Evolutionary conservation across 2,113 vertebrate species (phyloP), one percentile per base, ranked within the genome.

Genomic region (Papio anubis): DNA sequence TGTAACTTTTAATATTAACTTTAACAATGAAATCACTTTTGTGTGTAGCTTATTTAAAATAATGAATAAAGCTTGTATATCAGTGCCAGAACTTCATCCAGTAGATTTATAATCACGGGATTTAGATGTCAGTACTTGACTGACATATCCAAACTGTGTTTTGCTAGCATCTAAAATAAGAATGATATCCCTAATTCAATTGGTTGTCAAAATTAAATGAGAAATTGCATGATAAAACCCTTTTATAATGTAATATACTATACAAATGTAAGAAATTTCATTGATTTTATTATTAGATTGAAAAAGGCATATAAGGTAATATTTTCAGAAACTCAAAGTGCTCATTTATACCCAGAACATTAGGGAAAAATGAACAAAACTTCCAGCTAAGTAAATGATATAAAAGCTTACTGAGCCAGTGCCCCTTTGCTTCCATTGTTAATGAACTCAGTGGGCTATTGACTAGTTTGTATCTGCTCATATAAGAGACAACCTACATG

Each of bases 341-440:
- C 61, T 96, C 92, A 81, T 96, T 97, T 95, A 87, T 55, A 96
- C 12, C 85, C 14, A 93, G 59, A 18, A 50, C 35, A 86, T 95
- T 89, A 89, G 35, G 50, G 72, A n/a, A 87, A 91, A 76, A 30
- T 89, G n/a, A 96, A 75, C 55, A 94, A 95, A 90, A 75, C 40
- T 84, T 59, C 64, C 70, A 64, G 21, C 59, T 70, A 80, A 93
- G 45, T 75, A 83, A 83, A 68, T 72, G 82, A 93, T 88, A 76
- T 85, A 76, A 94, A 90, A 82, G 20, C 55, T 92, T 68, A 83
- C 80, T 94, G 80, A 97, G 25, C 20, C 8, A 92, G 12, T 92
- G 30, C 85, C 32, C 27, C 14, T 79, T 68, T 40, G 73, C 40
- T 90, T 96, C 8, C 13, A 84, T 40, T 97, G 3, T 86, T 18